These are phyloP conservation scores for Glaucidium brasilianum DNA, from an alignment of 2,113 vertebrate genomes.

Conservation along the genomic window DNA sequence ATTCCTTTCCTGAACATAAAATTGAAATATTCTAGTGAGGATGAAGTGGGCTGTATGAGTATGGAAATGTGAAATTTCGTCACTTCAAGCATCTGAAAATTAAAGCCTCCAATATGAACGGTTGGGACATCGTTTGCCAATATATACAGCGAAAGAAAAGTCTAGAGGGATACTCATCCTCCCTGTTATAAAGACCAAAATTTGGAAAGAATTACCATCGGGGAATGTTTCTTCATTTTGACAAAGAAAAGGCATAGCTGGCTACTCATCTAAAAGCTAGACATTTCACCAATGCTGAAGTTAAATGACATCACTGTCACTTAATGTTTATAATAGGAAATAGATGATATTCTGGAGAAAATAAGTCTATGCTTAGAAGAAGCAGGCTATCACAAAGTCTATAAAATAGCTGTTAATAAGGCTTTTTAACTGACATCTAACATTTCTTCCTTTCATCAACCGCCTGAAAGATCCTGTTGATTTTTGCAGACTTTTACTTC, in stretches of 20 bases:
- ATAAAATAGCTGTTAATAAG: not conserved
- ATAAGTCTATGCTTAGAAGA: not conserved
- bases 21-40: not conserved
- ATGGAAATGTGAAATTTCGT: not conserved
- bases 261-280: not conserved
- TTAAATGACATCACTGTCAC: not conserved
- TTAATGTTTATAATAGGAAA: not conserved
- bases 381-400: accelerated
- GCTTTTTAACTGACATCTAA: not conserved
- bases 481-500: not conserved
- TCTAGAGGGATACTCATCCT: not conserved
- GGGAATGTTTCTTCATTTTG: not conserved
- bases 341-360: not conserved
- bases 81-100: not conserved
- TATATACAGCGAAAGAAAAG: not conserved
- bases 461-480: accelerated
- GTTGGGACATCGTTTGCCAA: not conserved
- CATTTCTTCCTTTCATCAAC: not conserved
- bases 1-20: not conserved
- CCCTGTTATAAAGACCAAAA: not conserved
- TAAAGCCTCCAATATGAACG: not conserved
- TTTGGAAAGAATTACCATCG: not conserved
- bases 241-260: not conserved
- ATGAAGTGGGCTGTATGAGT: not conserved
- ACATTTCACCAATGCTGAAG: not conserved